phyloP scores from a whole-genome alignment of 2,113 vertebrate genomes.

The Ranitomeya variabilis region DNA sequence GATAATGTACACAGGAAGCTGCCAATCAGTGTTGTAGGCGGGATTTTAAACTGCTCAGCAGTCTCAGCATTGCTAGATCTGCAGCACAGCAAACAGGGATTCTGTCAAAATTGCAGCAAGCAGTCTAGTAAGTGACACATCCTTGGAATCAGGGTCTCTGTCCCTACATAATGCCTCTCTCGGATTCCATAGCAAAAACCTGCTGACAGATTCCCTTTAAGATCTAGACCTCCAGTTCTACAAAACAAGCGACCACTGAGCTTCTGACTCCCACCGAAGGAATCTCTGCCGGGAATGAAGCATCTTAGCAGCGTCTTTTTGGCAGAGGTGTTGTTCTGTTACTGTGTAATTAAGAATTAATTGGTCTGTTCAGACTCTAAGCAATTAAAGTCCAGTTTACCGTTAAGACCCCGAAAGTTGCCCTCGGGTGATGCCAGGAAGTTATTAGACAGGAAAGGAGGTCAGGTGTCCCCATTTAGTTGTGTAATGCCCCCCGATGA shows the following conservation, averaged over 20 bases:
- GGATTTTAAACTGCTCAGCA: no score
- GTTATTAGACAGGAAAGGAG: neutral
- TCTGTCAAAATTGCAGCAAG: no score
- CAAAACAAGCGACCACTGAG: neutral
- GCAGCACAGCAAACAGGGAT: no score
- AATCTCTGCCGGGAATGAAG: neutral
- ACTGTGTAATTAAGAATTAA: conserved; percentile 8
- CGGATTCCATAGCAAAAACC: no score
- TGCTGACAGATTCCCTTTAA: neutral
- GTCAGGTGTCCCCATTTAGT: neutral
- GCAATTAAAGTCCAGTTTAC: conserved; percentile 14
- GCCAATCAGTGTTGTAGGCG: no score
- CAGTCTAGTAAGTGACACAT: no score
- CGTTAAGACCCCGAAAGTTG: neutral
- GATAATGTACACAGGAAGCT: no score
- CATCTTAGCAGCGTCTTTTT: neutral
- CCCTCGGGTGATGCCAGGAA: neutral
- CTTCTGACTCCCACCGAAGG: neutral
- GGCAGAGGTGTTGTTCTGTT: neutral
- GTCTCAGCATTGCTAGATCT: no score
- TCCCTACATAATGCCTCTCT: no score
- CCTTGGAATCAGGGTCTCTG: no score
- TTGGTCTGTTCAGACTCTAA: neutral
- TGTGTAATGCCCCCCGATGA: neutral
- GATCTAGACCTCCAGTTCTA: neutral